Base-by-base conservation (phyloP, 2,113 vertebrate species). In the Elaphurus davidianus region DNA sequence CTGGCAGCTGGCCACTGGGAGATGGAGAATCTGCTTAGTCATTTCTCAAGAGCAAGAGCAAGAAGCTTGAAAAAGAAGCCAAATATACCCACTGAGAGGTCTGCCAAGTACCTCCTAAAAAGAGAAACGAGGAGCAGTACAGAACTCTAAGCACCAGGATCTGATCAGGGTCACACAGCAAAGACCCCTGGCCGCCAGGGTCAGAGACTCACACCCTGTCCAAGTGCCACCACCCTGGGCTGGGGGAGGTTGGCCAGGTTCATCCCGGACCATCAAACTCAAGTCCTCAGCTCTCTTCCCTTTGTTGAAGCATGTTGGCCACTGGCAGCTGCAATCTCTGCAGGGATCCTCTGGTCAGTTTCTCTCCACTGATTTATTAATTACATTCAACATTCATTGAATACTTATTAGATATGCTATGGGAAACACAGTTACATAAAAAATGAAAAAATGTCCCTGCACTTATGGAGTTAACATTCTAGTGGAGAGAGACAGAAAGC, bases 11-110 rank as follows among this genome's bases (percentile, higher is more conserved):
- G 81, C 67, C 96, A 92, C 74, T 19, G 55, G 36, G 47, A 90
- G 84, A 79, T 59, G 28, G 55, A 92, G 92, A 96, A 95, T 96
- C 74, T 88, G 90, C 94, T 97, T 95, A 94, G 81, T 97, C 96
- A 97, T 96, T 96, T 95, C 79, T 94, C 81, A 94, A 90, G 23
- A 94, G 55, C 84, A 88, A 97, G 82, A 98, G 25, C 84, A 93
- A 97, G 50, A 88, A 45, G 15, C 50, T 96, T 95, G 16, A 93
- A 95, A 67, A 91, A 94, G 74, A 91, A 97, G 96, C 55, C 92
- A 97, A 74, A 97, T 85, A 93, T 90, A 91, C 43, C 82, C 74
- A 40, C 10, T 47, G 50, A 33, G 50, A 97, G 30, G 25, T 55
- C 91, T 64, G 36, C 50, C 87, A 93, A 95, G 28, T 74, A 43